Percentiles rank a stretch among this genome's conserved stretches.
Conservation (phyloP, 2,888 invertebrate species). For the Cynaeus angustus region DNA sequence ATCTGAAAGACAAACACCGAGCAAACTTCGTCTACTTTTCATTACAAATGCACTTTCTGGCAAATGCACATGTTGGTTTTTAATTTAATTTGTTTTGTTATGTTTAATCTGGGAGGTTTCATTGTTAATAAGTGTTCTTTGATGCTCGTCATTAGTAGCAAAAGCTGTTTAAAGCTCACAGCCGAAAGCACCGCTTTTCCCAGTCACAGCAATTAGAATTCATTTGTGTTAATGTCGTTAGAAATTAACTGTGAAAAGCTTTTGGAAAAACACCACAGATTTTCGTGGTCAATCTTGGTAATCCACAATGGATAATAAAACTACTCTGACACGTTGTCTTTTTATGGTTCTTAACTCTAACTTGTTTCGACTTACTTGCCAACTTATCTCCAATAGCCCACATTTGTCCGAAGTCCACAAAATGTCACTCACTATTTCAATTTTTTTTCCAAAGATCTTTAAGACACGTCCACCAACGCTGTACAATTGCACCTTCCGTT, state of each 20-base stretch:
- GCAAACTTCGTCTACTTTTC: not conserved
- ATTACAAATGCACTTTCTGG: not conserved
- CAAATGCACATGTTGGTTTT: not conserved
- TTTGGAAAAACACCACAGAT: conserved; percentile 2
- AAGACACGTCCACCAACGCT: not conserved
- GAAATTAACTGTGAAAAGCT: not conserved
- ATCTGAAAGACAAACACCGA: not conserved
- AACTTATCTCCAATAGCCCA: conserved; percentile 10
- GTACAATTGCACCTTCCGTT: conserved; percentile 19
- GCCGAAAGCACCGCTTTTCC: not conserved
- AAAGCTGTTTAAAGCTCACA: no score
- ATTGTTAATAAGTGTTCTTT: not conserved
- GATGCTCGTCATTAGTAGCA: no score
- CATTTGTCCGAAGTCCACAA: conserved; percentile 16
- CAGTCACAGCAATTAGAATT: not conserved
- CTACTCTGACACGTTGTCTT: no score
- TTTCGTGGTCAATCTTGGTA: not conserved
- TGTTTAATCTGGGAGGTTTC: not conserved
- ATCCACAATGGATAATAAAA: no score
- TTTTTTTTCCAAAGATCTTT: not conserved
- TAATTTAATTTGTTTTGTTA: not conserved
- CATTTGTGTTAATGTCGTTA: conserved; percentile 8
- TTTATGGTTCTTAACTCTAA: no score
- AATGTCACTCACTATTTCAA: conserved; percentile 1
- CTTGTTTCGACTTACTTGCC: conserved; percentile 5